Percentiles rank a stretch among this genome's conserved stretches.
These are phyloP conservation scores for Myotis pilosus DNA, from an alignment of 2,797 vertebrate genomes.

Conservation along the genomic window DNA sequence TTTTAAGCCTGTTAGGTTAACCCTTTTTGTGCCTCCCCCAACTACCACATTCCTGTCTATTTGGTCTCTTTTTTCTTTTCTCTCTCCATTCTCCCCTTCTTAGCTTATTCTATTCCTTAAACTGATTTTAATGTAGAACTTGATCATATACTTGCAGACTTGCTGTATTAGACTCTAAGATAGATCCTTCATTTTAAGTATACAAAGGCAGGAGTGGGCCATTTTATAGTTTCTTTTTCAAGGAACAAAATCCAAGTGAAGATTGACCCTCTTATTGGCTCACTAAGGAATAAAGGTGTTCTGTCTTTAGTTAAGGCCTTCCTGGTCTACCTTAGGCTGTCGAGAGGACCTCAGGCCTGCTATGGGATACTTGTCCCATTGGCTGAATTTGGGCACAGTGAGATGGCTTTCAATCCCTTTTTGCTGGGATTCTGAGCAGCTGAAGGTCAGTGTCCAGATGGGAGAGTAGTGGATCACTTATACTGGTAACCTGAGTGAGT, in stretches of 20 bases:
- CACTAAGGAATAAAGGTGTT: neutral
- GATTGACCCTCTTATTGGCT: neutral
- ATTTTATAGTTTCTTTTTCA: conserved; percentile 29
- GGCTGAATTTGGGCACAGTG: neutral
- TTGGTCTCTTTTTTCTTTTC: neutral
- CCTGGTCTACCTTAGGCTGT: neutral
- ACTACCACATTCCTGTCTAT: neutral
- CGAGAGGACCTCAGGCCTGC: neutral
- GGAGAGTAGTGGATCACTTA: neutral
- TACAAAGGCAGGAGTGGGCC: neutral
- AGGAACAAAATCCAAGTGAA: neutral
- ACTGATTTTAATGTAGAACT: conserved; percentile 24
- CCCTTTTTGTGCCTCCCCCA: neutral
- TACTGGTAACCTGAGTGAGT: neutral
- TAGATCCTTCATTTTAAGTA: conserved; percentile 45
- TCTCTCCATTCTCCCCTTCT: neutral
- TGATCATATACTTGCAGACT: neutral
- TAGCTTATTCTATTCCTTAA: neutral
- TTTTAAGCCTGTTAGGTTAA: neutral
- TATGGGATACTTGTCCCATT: neutral
- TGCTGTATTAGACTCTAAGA: neutral
- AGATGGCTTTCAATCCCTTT: neutral
- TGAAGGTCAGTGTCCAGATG: neutral
- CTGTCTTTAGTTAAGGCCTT: conserved; percentile 17
- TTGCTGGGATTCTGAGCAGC: conserved; percentile 39